Conservation (phyloP, 2,888 invertebrate species). For the Acronicta leporina region DNA sequence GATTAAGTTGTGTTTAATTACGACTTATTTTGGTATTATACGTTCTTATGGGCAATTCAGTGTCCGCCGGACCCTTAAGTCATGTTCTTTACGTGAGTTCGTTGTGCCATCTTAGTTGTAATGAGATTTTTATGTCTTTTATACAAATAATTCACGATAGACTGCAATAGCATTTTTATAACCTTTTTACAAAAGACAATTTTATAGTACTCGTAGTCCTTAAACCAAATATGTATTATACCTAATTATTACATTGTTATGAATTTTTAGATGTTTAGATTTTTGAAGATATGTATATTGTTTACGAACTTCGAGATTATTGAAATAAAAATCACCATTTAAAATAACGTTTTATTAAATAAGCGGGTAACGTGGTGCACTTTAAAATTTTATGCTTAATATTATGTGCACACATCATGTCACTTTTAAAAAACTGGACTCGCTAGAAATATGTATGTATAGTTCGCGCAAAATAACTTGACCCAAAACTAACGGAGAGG, state of each 20-base stretch:
- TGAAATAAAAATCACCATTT: slow-evolving; percentile 66
- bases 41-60: too few species aligned
- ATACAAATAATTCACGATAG: slow-evolving; percentile 59
- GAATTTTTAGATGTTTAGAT: slow-evolving; percentile 76
- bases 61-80: too few species aligned
- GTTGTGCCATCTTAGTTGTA: slow-evolving; percentile 77
- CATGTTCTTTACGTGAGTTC: slow-evolving; percentile 76
- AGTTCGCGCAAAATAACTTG: too few species aligned
- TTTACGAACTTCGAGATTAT: slow-evolving; percentile 71
- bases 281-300: slow-evolving; percentile 61
- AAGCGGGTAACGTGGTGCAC: too few species aligned
- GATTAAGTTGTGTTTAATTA: too few species aligned
- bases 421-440: too few species aligned
- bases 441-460: too few species aligned
- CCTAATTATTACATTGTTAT: slow-evolving; percentile 74
- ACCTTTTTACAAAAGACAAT: slow-evolving; percentile 81
- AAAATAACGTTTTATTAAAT: slow-evolving; percentile 70
- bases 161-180: slow-evolving; percentile 74
- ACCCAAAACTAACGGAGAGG: too few species aligned
- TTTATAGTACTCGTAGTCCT: slow-evolving; percentile 69
- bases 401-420: too few species aligned
- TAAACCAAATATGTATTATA: slow-evolving; percentile 82
- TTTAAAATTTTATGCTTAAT: too few species aligned
- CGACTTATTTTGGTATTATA: too few species aligned
- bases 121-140: slow-evolving; percentile 59